These are phyloP conservation scores for Thera obeliscata DNA, from an alignment of 2,888 invertebrate species.

Conservation along the genomic window DNA sequence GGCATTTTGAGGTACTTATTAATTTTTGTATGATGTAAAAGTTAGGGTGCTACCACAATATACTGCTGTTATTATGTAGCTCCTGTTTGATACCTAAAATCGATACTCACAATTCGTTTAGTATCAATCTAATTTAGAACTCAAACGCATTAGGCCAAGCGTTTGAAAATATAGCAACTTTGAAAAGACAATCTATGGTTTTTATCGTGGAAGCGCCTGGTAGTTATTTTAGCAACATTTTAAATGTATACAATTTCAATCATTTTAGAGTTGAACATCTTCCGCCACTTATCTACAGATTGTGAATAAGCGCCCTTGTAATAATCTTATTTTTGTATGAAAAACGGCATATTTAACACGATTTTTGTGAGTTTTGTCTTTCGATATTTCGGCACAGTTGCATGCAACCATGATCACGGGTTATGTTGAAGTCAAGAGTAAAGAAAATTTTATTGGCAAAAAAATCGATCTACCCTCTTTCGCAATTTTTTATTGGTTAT, in stretches of 20 bases:
- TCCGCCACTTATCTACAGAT: background rate
- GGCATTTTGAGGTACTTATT: conserved; percentile 41
- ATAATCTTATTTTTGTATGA: background rate
- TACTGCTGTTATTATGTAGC: conserved; percentile 17
- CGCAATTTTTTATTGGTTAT: too few relatives aligned
- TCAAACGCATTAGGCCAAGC: background rate
- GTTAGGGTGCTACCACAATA: conserved; percentile 15
- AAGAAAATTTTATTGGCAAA: too few relatives aligned
- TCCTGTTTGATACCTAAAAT: conserved; percentile 3
- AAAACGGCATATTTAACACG: too few relatives aligned
- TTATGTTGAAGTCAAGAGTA: too few relatives aligned
- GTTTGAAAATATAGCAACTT: background rate
- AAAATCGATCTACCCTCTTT: too few relatives aligned
- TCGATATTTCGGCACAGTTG: too few relatives aligned
- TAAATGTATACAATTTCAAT: background rate
- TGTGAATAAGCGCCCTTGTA: too few relatives aligned
- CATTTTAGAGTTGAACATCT: background rate
- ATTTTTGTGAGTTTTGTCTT: background rate
- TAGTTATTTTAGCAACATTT: background rate
- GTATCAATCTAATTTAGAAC: background rate
- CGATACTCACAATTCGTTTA: conserved; percentile 3
- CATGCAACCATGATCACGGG: too few relatives aligned
- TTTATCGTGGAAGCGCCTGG: background rate
- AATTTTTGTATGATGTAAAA: conserved; percentile 20
- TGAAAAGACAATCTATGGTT: background rate